Conservation (phyloP, 2,113 vertebrate species). For the Poeciliopsis prolifica region DNA sequence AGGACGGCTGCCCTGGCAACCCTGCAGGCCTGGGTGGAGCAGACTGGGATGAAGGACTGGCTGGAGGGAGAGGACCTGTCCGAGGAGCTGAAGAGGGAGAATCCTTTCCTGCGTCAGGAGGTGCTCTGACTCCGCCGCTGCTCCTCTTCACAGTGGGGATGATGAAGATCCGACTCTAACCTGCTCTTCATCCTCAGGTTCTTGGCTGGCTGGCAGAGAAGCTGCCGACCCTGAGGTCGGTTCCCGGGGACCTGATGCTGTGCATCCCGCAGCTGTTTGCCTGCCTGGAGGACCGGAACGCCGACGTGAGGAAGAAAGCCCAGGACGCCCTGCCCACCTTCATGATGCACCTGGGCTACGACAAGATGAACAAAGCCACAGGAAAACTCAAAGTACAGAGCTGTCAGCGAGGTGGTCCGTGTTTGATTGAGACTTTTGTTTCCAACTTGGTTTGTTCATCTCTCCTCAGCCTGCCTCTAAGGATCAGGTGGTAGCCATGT, state of each 20-base stretch:
- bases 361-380: constrained; percentile 95
- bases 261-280: constrained; percentile 90
- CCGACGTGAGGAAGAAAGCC: constrained; percentile 95
- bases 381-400: constrained; percentile 90
- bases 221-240: constrained; percentile 86
- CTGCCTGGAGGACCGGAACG: constrained; percentile 96
- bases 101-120: constrained; percentile 96
- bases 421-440: too few species aligned
- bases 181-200: constrained; percentile 75
- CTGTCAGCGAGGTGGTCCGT: fast-evolving
- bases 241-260: constrained; percentile 87
- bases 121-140: constrained; percentile 56
- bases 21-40: constrained; percentile 93
- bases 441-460: background rate
- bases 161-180: background rate
- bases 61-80: constrained; percentile 95
- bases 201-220: constrained; percentile 95
- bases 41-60: constrained; percentile 99
- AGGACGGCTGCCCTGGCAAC: constrained; percentile 89
- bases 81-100: constrained; percentile 97
- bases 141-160: background rate
- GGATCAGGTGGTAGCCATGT: constrained; percentile 91
- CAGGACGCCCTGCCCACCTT: constrained; percentile 94
- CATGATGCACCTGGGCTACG: constrained; percentile 98
- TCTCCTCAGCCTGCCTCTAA: constrained; percentile 89